phyloP scores from a whole-genome alignment of 2,797 vertebrate genomes.

The Hydrolagus colliei region DNA sequence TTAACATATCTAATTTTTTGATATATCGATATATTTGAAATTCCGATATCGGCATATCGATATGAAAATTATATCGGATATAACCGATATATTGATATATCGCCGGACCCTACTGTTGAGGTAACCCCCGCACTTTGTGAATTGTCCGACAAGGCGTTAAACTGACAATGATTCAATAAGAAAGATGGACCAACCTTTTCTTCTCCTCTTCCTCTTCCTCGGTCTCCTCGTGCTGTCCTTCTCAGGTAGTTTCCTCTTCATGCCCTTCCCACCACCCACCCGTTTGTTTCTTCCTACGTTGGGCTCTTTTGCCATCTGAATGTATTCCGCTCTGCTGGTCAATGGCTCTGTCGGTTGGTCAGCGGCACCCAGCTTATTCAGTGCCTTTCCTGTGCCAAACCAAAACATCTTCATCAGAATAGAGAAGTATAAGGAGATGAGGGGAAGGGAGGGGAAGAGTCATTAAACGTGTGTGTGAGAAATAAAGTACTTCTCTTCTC shows the following conservation, averaged over 20 bases:
- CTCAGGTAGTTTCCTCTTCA: constrained; percentile 68
- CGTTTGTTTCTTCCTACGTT: constrained; percentile 59
- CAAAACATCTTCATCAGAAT: background rate
- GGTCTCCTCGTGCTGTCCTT: constrained; percentile 60
- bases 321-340: constrained; percentile 45
- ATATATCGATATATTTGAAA: no score
- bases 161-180: no score
- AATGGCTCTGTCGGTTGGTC: constrained; percentile 34
- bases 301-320: constrained; percentile 61
- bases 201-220: constrained; percentile 66
- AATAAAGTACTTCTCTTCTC: no score
- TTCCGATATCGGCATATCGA: no score
- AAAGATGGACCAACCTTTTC: constrained; percentile 42
- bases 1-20: no score
- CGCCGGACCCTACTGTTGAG: background rate
- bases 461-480: background rate
- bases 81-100: no score
- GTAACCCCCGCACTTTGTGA: background rate
- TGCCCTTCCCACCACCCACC: constrained; percentile 73
- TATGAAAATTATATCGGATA: no score
- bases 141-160: background rate
- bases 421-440: background rate
- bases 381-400: constrained; percentile 45
- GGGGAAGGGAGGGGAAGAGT: constrained; percentile 24
- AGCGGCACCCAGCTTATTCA: constrained; percentile 46